These are phyloP conservation scores for Parauchenoglanis ngamensis DNA, from an alignment of 2,797 vertebrate genomes.

Conservation along the genomic window DNA sequence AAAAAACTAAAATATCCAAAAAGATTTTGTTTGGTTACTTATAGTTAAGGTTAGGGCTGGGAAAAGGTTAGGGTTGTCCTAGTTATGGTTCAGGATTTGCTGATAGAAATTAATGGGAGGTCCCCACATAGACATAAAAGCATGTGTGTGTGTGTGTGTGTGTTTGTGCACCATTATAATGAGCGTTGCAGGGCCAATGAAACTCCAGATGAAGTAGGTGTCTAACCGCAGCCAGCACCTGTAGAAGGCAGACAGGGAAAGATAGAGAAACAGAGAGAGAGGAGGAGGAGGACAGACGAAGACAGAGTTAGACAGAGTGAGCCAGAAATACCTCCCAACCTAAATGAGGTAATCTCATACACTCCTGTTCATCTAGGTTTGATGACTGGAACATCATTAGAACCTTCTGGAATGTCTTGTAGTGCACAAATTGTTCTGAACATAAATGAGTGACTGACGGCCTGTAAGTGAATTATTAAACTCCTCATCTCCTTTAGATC, in stretches of 20 bases:
- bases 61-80: too few species aligned
- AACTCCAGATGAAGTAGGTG: slow-evolving; percentile 99
- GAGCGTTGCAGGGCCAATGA: slow-evolving; percentile 98
- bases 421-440: slow-evolving; percentile 8
- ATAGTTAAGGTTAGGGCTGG: too few species aligned
- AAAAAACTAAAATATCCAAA: too few species aligned
- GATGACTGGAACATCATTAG: slow-evolving; percentile 21
- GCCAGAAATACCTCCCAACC: slow-evolving; percentile 29
- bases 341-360: slow-evolving; percentile 30
- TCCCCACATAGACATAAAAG: too few species aligned
- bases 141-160: slow-evolving; percentile 32
- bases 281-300: slow-evolving; percentile 23
- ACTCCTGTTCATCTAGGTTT: slow-evolving; percentile 31
- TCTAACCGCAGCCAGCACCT: slow-evolving; percentile 98
- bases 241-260: slow-evolving; percentile 60
- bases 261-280: neutral
- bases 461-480: slow-evolving; percentile 56
- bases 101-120: too few species aligned
- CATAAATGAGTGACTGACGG: slow-evolving; percentile 52
- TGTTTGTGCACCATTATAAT: slow-evolving; percentile 90
- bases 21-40: too few species aligned
- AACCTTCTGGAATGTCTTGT: slow-evolving; percentile 23
- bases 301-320: slow-evolving; percentile 43
- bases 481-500: slow-evolving; percentile 53
- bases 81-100: too few species aligned